These are phyloP conservation scores for Xiphorhynchus erythropygius DNA, from an alignment of 2,797 vertebrate genomes.

Conservation along the genomic window DNA sequence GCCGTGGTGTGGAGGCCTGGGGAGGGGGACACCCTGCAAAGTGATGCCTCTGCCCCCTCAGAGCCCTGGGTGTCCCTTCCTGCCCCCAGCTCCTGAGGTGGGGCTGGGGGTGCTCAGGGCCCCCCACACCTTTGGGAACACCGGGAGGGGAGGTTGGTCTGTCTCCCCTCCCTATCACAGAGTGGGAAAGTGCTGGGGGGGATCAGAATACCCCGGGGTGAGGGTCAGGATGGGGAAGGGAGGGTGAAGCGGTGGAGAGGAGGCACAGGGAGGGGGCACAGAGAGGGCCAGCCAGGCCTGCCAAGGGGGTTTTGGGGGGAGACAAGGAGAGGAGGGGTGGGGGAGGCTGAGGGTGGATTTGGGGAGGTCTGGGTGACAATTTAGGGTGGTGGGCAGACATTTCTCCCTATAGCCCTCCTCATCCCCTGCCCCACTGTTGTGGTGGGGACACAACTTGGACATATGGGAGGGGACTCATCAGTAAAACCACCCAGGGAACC, in stretches of 20 bases:
- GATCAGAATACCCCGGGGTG: fast-evolving
- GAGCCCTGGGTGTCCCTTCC: not conserved
- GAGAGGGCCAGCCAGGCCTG: not conserved
- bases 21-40: not conserved
- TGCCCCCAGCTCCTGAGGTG: not conserved
- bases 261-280: too few species aligned
- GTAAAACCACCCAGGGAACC: not conserved
- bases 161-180: too few species aligned
- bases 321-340: not conserved
- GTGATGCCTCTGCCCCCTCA: not conserved
- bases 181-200: not conserved
- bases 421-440: not conserved
- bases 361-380: not conserved
- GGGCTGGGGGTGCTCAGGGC: not conserved
- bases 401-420: not conserved
- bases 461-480: not conserved
- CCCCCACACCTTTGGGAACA: fast-evolving
- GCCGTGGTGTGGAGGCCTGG: not conserved
- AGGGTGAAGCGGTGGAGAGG: fast-evolving
- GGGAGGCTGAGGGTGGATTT: not conserved
- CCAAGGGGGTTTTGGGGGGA: not conserved
- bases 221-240: not conserved
- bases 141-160: not conserved
- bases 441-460: not conserved
- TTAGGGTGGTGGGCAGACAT: not conserved